phyloP scores from a whole-genome alignment of 2,113 vertebrate genomes.

The Chloroceryle aenea region DNA sequence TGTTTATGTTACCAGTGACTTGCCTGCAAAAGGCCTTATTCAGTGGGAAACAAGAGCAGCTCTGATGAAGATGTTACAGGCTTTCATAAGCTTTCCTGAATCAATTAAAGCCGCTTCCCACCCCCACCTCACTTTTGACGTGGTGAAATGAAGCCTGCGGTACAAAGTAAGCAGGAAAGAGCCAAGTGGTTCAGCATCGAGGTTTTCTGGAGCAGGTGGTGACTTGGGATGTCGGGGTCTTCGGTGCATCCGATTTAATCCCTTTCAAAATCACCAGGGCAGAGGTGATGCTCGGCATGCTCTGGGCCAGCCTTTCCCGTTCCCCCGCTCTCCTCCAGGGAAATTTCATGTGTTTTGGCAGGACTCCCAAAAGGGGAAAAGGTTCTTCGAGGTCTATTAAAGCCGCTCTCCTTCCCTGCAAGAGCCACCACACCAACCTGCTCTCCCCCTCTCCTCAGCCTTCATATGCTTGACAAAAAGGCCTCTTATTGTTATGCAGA shows the following conservation, averaged over 20 bases:
- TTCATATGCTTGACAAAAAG: slow-evolving; percentile 68
- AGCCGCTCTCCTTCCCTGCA: neutral
- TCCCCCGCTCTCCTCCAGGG: neutral
- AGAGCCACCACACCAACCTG: neutral
- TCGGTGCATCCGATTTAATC: neutral
- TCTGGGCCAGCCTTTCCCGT: neutral
- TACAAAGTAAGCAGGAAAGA: neutral
- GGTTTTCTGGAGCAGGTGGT: neutral
- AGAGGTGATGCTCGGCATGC: neutral
- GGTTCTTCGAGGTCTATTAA: neutral
- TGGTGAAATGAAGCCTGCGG: neutral
- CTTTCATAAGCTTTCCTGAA: neutral
- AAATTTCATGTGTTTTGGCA: neutral
- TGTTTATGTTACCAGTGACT: neutral
- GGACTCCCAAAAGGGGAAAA: neutral
- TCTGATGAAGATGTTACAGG: neutral
- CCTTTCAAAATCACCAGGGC: neutral
- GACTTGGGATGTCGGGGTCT: neutral
- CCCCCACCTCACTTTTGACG: neutral
- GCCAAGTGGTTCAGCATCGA: neutral
- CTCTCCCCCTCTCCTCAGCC: slow-evolving; percentile 21
- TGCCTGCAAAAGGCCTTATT: neutral
- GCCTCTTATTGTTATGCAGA: slow-evolving; percentile 70
- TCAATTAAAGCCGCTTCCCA: neutral
- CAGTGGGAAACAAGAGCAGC: neutral